Percentiles rank a stretch among this genome's conserved stretches.
Conservation (phyloP, 2,888 invertebrate species). For the Pherbina coryleti region DNA sequence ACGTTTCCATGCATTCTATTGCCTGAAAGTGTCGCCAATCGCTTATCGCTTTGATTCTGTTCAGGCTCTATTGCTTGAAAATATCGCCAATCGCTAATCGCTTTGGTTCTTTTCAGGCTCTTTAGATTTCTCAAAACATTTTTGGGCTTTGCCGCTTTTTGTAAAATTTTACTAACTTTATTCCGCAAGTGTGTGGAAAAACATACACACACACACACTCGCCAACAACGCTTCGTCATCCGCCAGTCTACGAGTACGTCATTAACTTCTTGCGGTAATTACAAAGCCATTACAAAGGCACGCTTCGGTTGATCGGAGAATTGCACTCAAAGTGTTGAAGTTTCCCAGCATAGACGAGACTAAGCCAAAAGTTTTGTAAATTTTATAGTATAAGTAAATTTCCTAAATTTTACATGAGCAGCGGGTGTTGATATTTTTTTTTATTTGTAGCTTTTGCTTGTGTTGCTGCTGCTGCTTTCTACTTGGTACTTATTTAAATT, state of each 20-base stretch:
- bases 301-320: conserved; percentile 12
- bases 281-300: conserved; percentile 15
- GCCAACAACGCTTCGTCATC: background rate
- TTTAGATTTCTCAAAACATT: no score
- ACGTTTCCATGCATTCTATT: no score
- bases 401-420: background rate
- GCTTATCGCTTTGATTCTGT: no score
- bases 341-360: background rate
- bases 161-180: background rate
- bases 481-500: background rate
- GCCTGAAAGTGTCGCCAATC: no score
- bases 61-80: no score
- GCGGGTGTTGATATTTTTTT: background rate
- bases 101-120: no score
- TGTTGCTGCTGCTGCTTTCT: no score
- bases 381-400: background rate
- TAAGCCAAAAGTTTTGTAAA: background rate
- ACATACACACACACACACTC: no score
- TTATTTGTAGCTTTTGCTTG: background rate
- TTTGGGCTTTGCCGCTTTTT: no score
- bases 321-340: conserved; percentile 6
- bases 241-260: background rate
- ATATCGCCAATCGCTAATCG: no score
- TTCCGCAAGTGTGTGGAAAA: background rate
- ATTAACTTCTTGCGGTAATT: conserved; percentile 17